Conservation (phyloP, 2,113 vertebrate genomes). For the Cygnus buccinator region DNA sequence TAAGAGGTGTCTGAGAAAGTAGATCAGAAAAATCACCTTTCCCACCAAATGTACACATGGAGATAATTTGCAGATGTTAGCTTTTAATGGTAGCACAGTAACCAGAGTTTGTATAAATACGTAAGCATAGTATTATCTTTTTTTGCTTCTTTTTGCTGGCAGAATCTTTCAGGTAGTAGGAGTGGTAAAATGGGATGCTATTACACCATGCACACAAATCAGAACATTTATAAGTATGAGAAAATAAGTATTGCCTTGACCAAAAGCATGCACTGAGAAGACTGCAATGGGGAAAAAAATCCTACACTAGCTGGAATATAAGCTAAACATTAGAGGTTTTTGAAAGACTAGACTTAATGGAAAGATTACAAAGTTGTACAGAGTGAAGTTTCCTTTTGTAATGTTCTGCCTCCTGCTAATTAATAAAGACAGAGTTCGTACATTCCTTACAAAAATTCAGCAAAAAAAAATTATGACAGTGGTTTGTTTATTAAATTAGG, state of each 20-base stretch:
- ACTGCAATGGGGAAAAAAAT: background rate
- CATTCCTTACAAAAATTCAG: constrained; percentile 59
- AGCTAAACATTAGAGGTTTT: constrained; percentile 44
- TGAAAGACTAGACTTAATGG: constrained; percentile 42
- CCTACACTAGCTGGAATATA: constrained; percentile 40
- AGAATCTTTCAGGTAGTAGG: background rate
- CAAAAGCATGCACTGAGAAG: constrained; percentile 50
- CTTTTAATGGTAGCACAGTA: constrained; percentile 1
- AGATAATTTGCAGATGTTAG: constrained; percentile 52
- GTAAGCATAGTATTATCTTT: background rate
- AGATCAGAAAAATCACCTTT: constrained; percentile 37
- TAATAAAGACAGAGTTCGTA: constrained; percentile 74
- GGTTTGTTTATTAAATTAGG: constrained; percentile 75
- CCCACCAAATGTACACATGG: background rate
- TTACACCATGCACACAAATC: background rate
- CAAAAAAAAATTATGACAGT: constrained; percentile 70
- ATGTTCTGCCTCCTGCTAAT: constrained; percentile 69
- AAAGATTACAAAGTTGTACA: constrained; percentile 56
- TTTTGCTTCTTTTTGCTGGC: background rate
- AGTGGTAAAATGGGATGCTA: constrained; percentile 33
- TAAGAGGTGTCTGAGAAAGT: constrained; percentile 17
- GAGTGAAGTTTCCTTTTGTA: constrained; percentile 51
- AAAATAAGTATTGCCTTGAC: constrained; percentile 50
- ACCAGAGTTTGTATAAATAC: background rate
- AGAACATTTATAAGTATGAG: constrained; percentile 51